Evolutionary conservation across 2,113 vertebrate genomes (phyloP).

Genomic region (Larimichthys crocea): DNA sequence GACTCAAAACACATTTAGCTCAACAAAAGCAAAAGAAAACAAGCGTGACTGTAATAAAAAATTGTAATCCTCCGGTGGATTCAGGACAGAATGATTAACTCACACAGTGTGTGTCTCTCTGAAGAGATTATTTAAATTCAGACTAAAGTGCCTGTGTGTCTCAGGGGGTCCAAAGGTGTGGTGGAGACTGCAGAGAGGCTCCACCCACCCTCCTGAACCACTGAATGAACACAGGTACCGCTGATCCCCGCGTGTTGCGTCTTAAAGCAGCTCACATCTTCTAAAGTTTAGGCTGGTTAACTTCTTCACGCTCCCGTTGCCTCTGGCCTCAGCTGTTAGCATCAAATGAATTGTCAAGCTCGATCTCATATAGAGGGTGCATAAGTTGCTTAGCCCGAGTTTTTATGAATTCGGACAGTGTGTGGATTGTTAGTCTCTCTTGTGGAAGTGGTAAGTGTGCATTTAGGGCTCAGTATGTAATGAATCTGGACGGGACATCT

Average conservation of each 20-base stretch:
- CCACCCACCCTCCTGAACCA: constrained; percentile 16
- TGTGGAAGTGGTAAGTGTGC: constrained; percentile 43
- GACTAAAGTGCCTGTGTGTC: constrained; percentile 36
- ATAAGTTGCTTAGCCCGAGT: constrained; percentile 33
- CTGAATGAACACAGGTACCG: constrained; percentile 41
- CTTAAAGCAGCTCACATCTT: constrained; percentile 18
- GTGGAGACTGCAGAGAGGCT: constrained; percentile 20
- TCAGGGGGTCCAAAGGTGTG: constrained; percentile 28
- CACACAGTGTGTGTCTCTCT: constrained; percentile 32
- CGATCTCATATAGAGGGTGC: constrained; percentile 26
- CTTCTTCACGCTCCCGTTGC: constrained; percentile 17
- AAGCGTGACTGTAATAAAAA: constrained; percentile 35
- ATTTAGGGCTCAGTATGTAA: constrained; percentile 47
- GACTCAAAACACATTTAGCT: constrained; percentile 17
- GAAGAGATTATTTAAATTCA: constrained; percentile 63
- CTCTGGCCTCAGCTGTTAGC: constrained; percentile 52
- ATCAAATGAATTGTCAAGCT: constrained; percentile 44
- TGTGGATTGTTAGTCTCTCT: constrained; percentile 49
- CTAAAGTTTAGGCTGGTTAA: constrained; percentile 33
- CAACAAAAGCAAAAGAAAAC: constrained; percentile 46
- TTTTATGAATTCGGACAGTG: constrained; percentile 51
- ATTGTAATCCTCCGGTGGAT: constrained; percentile 50
- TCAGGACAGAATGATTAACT: constrained; percentile 52
- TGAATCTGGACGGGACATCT: constrained; percentile 61
- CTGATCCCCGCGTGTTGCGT: constrained; percentile 9